Base-by-base conservation (phyloP, 2,113 vertebrate species). In the Dermatemys mawii region DNA sequence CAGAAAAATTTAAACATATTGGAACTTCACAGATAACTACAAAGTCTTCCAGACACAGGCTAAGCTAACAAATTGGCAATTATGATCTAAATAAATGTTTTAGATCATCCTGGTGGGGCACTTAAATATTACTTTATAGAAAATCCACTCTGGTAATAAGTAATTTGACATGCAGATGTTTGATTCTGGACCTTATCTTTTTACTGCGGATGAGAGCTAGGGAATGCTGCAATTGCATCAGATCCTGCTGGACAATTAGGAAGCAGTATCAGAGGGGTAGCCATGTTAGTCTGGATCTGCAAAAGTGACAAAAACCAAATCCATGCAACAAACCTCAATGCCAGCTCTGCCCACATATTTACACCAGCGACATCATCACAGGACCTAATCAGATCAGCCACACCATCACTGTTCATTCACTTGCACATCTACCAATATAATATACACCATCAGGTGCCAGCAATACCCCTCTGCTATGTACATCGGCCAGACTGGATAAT, bases 131-230 rank as follows among this genome's bases (percentile, higher is more conserved):
- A 0, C 2, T n/a, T 14, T 27, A 5, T 63, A 79, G 46, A 32
- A 17, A 51, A 4, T 5, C 57, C n/a, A 2, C n/a, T 32, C 0
- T 11, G 54, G 3, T 49, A 1, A 29, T 29, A 0, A 8, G 32
- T 2, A 83, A 17, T 5, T n/a, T 12, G 2, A 41, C 14, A 1
- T 1, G 0, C 0, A 1, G 46, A 16, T 5, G 21, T 4, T 13
- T 1, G 48, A 8, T 9, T 46, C 49, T 1, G 53, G 41, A 0
- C 0, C 5, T 9, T 29, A 24, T 0, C 1, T 11, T 32, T 6
- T 3, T 5, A 57, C 53, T 87, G 84, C 49, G 29, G 60, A 22
- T 10, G 35, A 19, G 35, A 38, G 8, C 35, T 70, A 3, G 50
- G 19, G 60, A 29, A 4, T 0, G 1, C 27, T 35, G 50, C 55